phyloP scores from a whole-genome alignment of 2,797 vertebrate genomes.

The Cichlasoma orientale region DNA sequence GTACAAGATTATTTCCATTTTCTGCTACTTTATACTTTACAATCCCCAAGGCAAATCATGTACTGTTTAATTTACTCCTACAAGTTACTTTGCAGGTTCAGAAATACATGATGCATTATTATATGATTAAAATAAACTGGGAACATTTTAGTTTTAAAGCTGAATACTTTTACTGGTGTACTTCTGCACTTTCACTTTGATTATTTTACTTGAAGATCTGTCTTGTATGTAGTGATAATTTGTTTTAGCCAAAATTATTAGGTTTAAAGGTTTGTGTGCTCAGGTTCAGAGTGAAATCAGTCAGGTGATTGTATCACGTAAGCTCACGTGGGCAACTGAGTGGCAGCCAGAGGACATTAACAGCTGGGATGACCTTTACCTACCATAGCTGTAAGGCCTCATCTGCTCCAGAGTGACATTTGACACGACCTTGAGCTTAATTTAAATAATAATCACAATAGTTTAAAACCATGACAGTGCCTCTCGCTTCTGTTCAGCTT shows the following conservation, averaged over 20 bases:
- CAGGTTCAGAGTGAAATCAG: conserved; percentile 4
- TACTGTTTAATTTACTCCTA: accelerated
- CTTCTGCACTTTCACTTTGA: neutral
- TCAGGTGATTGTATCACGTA: conserved; percentile 56
- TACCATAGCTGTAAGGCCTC: conserved; percentile 26
- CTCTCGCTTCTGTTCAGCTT: accelerated
- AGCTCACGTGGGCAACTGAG: conserved; percentile 40
- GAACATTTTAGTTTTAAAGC: neutral
- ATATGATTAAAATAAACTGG: neutral
- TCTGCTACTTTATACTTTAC: neutral
- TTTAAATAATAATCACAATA: neutral
- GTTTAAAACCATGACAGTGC: accelerated
- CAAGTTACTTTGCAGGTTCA: neutral
- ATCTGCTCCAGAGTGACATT: conserved; percentile 16
- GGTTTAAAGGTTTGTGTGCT: neutral
- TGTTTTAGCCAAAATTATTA: neutral
- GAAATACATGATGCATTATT: neutral
- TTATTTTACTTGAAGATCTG: neutral
- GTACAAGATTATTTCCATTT: neutral
- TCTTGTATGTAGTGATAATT: neutral
- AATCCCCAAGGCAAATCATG: no score
- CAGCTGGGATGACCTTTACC: conserved; percentile 70
- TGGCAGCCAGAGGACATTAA: conserved; percentile 59
- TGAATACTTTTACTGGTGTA: neutral
- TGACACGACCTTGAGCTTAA: conserved; percentile 33